Evolutionary conservation across 2,113 vertebrate genomes (phyloP), one percentile per base, ranked within the genome.

Genomic region (Platysternon megacephalum): DNA sequence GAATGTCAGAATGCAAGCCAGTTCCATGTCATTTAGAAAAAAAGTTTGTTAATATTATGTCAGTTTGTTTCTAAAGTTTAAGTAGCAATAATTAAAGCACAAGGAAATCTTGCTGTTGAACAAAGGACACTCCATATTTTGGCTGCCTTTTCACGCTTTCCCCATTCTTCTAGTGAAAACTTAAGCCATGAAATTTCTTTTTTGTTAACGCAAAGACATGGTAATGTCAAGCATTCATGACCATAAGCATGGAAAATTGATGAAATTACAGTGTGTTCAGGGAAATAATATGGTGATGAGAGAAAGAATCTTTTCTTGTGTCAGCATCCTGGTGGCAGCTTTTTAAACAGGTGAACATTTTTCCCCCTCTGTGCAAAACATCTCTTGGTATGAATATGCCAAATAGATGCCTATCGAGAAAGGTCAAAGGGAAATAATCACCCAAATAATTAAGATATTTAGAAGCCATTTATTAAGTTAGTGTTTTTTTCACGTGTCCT

Each of bases 111-210:
- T 61, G 49, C 95, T 48, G 39, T 28, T 91, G 89, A 86, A 96
- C 81, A 97, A 95, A 95, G 84, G 91, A 16, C 49, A 29, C 91
- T 65, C 95, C 0, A 8, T 97, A 86, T 95, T 97, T 97, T 96
- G 96, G 95, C 90, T 85, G 94, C 91, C 89, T 95, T 97, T 98
- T 98, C 97, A 97, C 79, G 95, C 97, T 97, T 72, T 97, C 93
- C 94, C 96, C 93, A 96, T 94, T 94, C 97, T 98, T 97, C 97
- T 87, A 94, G 97, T 87, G 95, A 97, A 98, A 98, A 95, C 90
- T 96, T 88, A 72, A 98, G 98, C 98, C 98, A 98, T 99, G 98
- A 99, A 99, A 99, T 99, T 98, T 97, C 98, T 98, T 98, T 98
- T 98, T 98, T 99, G 98, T 98, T 97, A 98, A 98, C 42, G 86